Evolutionary conservation across 2,797 vertebrate species (phyloP).

Genomic region (Rachycentron canadum): DNA sequence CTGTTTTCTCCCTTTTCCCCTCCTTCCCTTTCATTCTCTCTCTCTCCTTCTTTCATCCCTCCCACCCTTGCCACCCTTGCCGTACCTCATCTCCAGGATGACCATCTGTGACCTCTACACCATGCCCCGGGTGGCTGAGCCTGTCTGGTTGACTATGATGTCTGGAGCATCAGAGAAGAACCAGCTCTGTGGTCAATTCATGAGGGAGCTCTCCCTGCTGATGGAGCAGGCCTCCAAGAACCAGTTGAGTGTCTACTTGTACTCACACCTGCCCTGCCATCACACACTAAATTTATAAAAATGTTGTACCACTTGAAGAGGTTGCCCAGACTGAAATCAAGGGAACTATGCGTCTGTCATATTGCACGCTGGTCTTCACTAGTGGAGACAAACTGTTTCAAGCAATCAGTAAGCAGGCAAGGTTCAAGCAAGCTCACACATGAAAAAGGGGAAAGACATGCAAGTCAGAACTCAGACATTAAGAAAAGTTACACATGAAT

Average conservation of each 20-base stretch:
- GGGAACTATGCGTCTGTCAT: not conserved
- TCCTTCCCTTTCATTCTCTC: slow-evolving; percentile 52
- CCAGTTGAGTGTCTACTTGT: slow-evolving; percentile 88
- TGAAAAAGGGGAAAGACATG: not conserved
- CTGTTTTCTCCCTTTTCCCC: slow-evolving; percentile 56
- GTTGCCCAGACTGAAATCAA: not conserved
- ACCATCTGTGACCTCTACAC: slow-evolving; percentile 98
- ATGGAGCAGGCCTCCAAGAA: slow-evolving; percentile 98
- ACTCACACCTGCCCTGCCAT: not conserved
- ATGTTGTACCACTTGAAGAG: not conserved
- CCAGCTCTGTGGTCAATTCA: slow-evolving; percentile 96
- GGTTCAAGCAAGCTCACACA: not conserved
- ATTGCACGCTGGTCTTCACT: not conserved
- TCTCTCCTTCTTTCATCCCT: slow-evolving; percentile 57
- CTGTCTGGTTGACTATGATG: slow-evolving; percentile 99
- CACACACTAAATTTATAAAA: not conserved
- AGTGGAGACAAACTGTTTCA: not conserved
- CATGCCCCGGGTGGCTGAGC: slow-evolving; percentile 97
- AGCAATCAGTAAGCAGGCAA: not conserved
- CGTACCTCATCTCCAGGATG: slow-evolving; percentile 84
- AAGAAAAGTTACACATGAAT: slow-evolving; percentile 10
- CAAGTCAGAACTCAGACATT: not conserved
- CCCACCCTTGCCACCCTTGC: slow-evolving; percentile 24
- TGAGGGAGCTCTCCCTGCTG: slow-evolving; percentile 94
- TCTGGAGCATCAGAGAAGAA: slow-evolving; percentile 95